Evolutionary conservation across 2,113 vertebrate species (phyloP).

Genomic region (Probosciger aterrimus): DNA sequence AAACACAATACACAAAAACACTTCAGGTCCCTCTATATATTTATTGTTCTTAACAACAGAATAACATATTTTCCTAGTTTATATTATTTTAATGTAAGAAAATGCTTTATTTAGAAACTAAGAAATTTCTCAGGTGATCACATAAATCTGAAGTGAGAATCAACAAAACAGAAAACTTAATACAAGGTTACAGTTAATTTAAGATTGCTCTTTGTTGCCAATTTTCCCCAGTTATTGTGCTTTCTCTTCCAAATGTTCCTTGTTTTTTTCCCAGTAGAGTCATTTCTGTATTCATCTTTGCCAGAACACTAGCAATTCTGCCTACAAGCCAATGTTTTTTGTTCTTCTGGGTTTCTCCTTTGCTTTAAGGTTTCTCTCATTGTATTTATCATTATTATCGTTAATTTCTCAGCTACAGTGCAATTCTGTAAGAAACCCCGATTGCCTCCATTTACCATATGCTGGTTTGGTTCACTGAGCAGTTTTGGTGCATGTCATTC

Average conservation of each 20-base stretch:
- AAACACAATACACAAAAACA: not conserved
- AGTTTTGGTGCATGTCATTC: not conserved
- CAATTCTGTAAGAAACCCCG: not conserved
- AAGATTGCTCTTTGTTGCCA: not conserved
- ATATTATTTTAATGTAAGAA: not conserved
- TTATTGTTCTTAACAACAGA: not conserved
- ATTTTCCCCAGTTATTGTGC: slow-evolving; percentile 12
- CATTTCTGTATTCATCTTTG: not conserved
- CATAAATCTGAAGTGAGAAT: not conserved
- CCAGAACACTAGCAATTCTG: slow-evolving; percentile 20
- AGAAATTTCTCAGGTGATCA: not conserved
- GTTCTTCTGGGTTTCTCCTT: not conserved
- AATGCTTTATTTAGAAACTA: not conserved
- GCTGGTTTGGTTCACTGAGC: not conserved
- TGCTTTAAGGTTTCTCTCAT: not conserved
- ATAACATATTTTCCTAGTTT: not conserved
- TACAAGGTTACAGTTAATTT: slow-evolving; percentile 12
- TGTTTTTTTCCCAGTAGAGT: not conserved
- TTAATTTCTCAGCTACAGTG: not conserved
- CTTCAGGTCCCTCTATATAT: not conserved
- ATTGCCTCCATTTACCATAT: not conserved
- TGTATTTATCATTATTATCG: not conserved
- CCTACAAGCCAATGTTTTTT: not conserved
- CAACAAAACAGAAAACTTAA: not conserved
- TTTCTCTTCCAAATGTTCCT: slow-evolving; percentile 44